These are phyloP conservation scores for Temnothorax longispinosus DNA, from an alignment of 1,140 invertebrate species.

Conservation along the genomic window DNA sequence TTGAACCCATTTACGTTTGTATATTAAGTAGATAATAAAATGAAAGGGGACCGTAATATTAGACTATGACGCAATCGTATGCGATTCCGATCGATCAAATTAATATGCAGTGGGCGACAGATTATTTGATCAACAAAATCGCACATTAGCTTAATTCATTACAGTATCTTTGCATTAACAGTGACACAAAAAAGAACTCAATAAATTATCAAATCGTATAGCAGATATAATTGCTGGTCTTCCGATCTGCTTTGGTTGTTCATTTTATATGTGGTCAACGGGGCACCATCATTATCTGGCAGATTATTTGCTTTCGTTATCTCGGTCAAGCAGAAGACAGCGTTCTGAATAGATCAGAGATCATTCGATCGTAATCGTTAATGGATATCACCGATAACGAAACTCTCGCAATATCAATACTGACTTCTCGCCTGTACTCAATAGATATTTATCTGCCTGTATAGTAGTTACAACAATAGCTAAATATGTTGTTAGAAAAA, in stretches of 20 bases:
- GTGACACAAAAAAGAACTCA: constrained; percentile 56
- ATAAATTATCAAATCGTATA: constrained; percentile 44
- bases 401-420: constrained; percentile 9
- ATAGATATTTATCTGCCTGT: constrained; percentile 18
- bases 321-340: constrained; percentile 17
- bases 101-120: constrained; percentile 39
- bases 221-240: constrained; percentile 37
- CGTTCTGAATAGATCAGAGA: neutral
- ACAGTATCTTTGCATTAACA: constrained; percentile 9
- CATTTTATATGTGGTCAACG: constrained; percentile 25
- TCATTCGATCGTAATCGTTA: neutral
- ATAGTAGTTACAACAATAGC: constrained; percentile 1
- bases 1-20: constrained; percentile 39
- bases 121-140: constrained; percentile 43
- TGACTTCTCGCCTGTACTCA: neutral
- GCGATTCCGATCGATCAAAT: constrained; percentile 57
- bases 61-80: constrained; percentile 59
- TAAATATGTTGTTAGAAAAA: constrained; percentile 9
- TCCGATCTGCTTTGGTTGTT: constrained; percentile 16
- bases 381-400: neutral
- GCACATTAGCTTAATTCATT: constrained; percentile 49
- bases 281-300: neutral
- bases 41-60: constrained; percentile 56
- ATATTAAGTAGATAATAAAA: constrained; percentile 53
- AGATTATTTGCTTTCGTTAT: constrained; percentile 28